These are phyloP conservation scores for Clarias platycephalus DNA, from an alignment of 2,797 vertebrate species.

Conservation along the genomic window DNA sequence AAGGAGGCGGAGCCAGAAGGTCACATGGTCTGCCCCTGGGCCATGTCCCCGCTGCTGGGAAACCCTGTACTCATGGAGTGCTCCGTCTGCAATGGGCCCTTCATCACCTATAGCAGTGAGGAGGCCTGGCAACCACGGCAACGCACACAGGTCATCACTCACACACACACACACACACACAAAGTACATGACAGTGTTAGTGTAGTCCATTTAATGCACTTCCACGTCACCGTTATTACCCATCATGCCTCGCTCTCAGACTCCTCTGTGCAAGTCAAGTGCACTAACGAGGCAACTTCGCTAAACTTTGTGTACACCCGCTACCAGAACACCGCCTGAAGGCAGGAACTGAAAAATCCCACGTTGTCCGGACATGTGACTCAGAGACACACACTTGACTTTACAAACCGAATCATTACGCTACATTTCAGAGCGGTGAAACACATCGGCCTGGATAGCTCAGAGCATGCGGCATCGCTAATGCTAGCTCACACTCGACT, in stretches of 20 bases:
- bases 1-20: constrained; percentile 69
- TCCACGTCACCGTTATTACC: neutral
- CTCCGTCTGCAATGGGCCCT: constrained; percentile 77
- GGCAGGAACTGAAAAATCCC: neutral
- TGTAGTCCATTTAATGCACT: neutral
- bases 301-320: neutral
- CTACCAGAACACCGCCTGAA: neutral
- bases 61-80: constrained; percentile 78
- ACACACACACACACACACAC: constrained; percentile 22
- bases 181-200: neutral
- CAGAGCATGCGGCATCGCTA: constrained; percentile 19
- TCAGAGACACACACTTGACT: constrained; percentile 4
- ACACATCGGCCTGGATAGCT: constrained; percentile 10
- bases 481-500: constrained; percentile 33
- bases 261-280: neutral
- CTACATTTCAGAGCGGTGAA: constrained; percentile 9
- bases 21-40: constrained; percentile 55
- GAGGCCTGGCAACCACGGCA: constrained; percentile 79
- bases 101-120: constrained; percentile 74
- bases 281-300: neutral
- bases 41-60: constrained; percentile 65
- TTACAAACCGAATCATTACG: neutral
- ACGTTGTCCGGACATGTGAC: neutral
- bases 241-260: neutral
- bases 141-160: constrained; percentile 71